phyloP scores from a whole-genome alignment of 2,888 invertebrate species.

The Pterobdella sp. region DNA sequence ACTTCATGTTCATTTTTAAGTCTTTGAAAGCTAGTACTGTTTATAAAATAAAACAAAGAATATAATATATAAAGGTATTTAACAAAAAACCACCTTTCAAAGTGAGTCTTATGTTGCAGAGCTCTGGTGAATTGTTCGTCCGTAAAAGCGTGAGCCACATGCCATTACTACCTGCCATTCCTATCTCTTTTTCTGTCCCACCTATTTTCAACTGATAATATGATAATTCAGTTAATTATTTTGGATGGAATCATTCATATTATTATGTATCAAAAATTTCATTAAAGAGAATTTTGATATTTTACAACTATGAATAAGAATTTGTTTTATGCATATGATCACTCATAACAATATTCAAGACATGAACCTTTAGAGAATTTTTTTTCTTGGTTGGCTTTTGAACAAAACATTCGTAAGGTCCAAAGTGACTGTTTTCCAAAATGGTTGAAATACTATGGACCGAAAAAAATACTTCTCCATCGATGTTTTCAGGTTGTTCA shows the following conservation, averaged over 20 bases:
- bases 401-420: slow-evolving; percentile 27
- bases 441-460: slow-evolving; percentile 32
- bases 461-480: neutral
- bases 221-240: neutral
- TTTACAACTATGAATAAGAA: neutral
- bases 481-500: neutral
- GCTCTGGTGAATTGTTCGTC: slow-evolving; percentile 7
- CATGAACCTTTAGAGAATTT: slow-evolving; percentile 13
- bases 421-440: slow-evolving; percentile 30
- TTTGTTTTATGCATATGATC: neutral
- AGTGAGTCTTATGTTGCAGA: slow-evolving; percentile 26
- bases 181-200: slow-evolving; percentile 8
- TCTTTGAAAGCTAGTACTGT: too few species aligned
- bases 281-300: neutral
- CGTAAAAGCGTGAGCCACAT: slow-evolving; percentile 30
- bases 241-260: neutral
- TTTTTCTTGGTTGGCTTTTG: slow-evolving; percentile 13
- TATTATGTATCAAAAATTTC: neutral
- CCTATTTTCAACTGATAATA: neutral
- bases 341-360: slow-evolving; percentile 4
- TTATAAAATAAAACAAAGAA: too few species aligned
- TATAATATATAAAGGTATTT: too few species aligned
- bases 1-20: too few species aligned
- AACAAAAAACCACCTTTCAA: slow-evolving; percentile 26
- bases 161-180: slow-evolving; percentile 5